Conservation (phyloP, 2,888 invertebrate species). For the Chaetogeoica ovagalla region DNA sequence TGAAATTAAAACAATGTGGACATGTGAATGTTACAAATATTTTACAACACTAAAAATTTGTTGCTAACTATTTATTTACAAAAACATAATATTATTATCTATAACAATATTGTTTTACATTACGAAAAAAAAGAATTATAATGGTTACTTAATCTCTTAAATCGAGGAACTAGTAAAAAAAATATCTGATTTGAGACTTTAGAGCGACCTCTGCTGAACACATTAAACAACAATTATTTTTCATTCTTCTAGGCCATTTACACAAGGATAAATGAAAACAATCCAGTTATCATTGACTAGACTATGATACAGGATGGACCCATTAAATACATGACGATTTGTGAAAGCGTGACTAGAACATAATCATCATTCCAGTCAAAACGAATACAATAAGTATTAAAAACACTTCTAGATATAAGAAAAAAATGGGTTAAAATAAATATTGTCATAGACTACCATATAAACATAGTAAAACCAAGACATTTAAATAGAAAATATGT, state of each 20-base stretch:
- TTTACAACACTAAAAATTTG: constrained; percentile 35
- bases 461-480: not conserved
- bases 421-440: constrained; percentile 5
- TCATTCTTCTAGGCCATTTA: constrained; percentile 16
- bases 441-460: not conserved
- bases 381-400: not conserved
- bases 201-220: constrained; percentile 36
- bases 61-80: constrained; percentile 50
- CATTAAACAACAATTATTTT: constrained; percentile 17
- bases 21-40: constrained; percentile 37
- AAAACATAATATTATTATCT: constrained; percentile 44
- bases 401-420: constrained; percentile 27
- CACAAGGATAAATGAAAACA: constrained; percentile 15
- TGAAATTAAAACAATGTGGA: constrained; percentile 43
- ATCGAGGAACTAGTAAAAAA: constrained; percentile 48
- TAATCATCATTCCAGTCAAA: constrained; percentile 5
- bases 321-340: constrained; percentile 15
- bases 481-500: not conserved
- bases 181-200: constrained; percentile 3
- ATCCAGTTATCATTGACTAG: constrained; percentile 51
- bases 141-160: constrained; percentile 37
- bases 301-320: constrained; percentile 25
- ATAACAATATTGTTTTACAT: constrained; percentile 51
- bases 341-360: constrained; percentile 25
- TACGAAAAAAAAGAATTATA: constrained; percentile 31